Evolutionary conservation across 1,140 invertebrate genomes (phyloP), one percentile per base, ranked within the genome.

Genomic region (Panulirus ornatus): DNA sequence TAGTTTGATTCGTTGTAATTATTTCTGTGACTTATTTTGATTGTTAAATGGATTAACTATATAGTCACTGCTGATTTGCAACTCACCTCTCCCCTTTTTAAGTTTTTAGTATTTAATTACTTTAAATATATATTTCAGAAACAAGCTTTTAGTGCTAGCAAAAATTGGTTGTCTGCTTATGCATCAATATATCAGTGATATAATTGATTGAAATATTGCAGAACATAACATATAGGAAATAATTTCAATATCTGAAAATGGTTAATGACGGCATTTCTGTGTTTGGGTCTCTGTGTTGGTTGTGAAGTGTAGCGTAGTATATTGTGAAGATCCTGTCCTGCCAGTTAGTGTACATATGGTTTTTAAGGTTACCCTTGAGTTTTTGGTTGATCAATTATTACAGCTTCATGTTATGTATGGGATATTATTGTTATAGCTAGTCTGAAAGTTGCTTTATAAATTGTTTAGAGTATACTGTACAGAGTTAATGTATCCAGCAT

Each of bases 391-490:
- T 73, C 73, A 44, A 36, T 22, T 47, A 63, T 22, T 34, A 66
- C 14, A 84, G 63, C 63, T 73, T 73, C 11, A 66, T 70, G 71
- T 83, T 34, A 71, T 54, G n/a, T 82, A 66, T 66, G 42, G 34
- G 66, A 71, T 66, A 5, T 58, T 75, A n/a, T n/a, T n/a, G n/a
- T 76, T 42, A 73, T 82, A 88, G 38, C 54, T 88, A 88, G 85
- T 70, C 22, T 71, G 54, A 58, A 79, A 70, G 30, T 81, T 42
- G 27, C 54, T 79, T 71, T 73, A 75, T 22, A 86, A 38, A 19
- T 83, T 71, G 79, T 40, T 44, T 73, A 19, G 73, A 38, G 40
- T 58, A 88, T 88, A 82, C 54, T 84, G 78, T 54, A 83, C 16
- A 79, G 14, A 44, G n/a, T 44, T 42, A 44, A 27, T 40, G 44